Evolutionary conservation across 2,888 invertebrate species (phyloP).

Genomic region (Epirrhoe alternata): DNA sequence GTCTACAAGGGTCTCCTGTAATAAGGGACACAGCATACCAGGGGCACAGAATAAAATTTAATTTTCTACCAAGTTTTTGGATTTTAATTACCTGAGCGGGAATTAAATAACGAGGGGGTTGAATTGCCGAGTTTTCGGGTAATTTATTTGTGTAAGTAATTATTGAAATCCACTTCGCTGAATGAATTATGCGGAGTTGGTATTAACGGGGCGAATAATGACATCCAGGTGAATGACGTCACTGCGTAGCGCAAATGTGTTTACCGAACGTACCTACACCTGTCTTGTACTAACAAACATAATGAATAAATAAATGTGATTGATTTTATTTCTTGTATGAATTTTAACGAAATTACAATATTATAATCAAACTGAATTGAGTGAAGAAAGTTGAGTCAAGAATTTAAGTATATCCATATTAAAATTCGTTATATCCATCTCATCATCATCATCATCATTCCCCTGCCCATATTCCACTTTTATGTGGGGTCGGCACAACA

Average conservation of each 20-base stretch:
- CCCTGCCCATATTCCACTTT: too few species aligned
- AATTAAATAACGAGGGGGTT: slow-evolving; percentile 76
- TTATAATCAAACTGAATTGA: too few species aligned
- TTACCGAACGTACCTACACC: not conserved
- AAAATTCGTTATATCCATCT: too few species aligned
- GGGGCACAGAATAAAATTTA: slow-evolving; percentile 73
- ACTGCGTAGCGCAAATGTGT: not conserved
- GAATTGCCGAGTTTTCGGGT: slow-evolving; percentile 51
- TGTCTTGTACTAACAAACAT: not conserved
- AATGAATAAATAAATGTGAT: too few species aligned
- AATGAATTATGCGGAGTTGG: slow-evolving; percentile 27
- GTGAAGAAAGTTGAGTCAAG: too few species aligned
- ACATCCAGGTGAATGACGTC: not conserved
- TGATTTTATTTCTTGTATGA: too few species aligned
- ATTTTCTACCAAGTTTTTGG: slow-evolving; percentile 81
- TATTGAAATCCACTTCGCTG: slow-evolving; percentile 39
- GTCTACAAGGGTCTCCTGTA: slow-evolving; percentile 55
- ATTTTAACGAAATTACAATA: too few species aligned
- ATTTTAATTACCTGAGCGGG: slow-evolving; percentile 83
- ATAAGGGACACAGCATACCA: slow-evolving; percentile 37
- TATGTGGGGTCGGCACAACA: too few species aligned
- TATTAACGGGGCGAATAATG: not conserved
- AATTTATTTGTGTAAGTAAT: slow-evolving; percentile 50
- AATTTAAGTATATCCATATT: too few species aligned
- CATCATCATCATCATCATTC: too few species aligned